These are phyloP conservation scores for Lepidocyrtinus sp. DNA, from an alignment of 2,888 invertebrate species.

Conservation along the genomic window DNA sequence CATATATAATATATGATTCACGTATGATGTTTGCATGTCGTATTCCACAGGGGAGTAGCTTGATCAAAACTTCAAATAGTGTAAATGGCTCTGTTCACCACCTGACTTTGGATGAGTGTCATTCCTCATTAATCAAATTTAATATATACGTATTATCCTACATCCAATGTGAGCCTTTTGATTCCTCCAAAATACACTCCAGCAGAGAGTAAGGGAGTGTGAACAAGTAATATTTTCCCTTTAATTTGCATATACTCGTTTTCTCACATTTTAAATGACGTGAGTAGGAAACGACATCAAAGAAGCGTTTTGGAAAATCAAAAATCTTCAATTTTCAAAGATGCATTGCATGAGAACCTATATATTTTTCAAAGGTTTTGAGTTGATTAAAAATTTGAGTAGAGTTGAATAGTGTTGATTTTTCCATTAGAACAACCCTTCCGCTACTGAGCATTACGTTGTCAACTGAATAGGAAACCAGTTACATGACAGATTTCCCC, in stretches of 20 bases:
- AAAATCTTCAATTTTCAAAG: too few species aligned
- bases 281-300: not conserved
- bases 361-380: not conserved
- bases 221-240: too few species aligned
- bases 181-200: too few species aligned
- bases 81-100: not conserved
- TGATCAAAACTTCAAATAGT: not conserved
- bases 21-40: not conserved
- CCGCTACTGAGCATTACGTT: not conserved
- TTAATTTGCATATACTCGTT: not conserved
- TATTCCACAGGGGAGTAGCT: not conserved
- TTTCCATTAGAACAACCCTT: constrained; percentile 11
- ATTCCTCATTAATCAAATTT: constrained; percentile 8
- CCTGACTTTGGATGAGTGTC: not conserved
- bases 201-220: too few species aligned
- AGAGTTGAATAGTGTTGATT: constrained; percentile 10
- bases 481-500: constrained; percentile 15
- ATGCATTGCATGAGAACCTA: too few species aligned
- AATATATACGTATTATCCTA: not conserved
- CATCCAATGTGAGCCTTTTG: too few species aligned
- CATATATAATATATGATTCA: not conserved
- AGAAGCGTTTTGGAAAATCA: not conserved
- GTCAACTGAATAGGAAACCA: constrained; percentile 15
- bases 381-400: constrained; percentile 14
- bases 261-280: not conserved